These are phyloP conservation scores for Papilio polyxenes DNA, from an alignment of 1,140 invertebrate species.

Conservation along the genomic window DNA sequence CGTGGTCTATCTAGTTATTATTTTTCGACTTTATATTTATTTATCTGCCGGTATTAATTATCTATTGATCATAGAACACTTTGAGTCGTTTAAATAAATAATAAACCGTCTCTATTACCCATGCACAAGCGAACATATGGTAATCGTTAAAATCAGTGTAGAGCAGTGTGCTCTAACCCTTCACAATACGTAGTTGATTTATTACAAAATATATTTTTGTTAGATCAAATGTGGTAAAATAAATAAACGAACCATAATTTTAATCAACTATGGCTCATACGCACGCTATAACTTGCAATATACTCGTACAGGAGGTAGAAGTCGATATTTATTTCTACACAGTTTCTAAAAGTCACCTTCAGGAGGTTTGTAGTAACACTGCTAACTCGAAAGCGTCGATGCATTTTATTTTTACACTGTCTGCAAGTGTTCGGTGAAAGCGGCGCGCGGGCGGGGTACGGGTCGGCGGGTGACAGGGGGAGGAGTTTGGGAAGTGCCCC, in stretches of 20 bases:
- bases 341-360: conserved; percentile 33
- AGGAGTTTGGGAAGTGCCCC: conserved; percentile 72
- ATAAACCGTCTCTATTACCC: background rate
- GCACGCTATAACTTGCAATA: background rate
- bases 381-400: conserved; percentile 68
- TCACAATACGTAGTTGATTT: background rate
- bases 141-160: conserved; percentile 3
- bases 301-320: background rate
- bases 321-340: conserved; percentile 3
- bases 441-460: conserved; percentile 67
- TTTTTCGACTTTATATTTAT: background rate
- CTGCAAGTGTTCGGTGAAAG: conserved; percentile 79
- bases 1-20: conserved; percentile 4
- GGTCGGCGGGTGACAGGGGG: conserved; percentile 46
- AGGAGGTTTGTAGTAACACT: conserved; percentile 60
- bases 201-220: background rate
- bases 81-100: background rate
- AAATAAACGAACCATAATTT: conserved; percentile 1
- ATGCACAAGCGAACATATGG: conserved; percentile 4
- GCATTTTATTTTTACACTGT: conserved; percentile 76
- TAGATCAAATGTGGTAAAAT: conserved; percentile 1
- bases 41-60: background rate
- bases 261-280: background rate
- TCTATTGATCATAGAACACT: background rate
- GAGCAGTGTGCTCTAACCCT: background rate